Conservation (phyloP, 2,797 vertebrate species). For the Antennarius maculatus region DNA sequence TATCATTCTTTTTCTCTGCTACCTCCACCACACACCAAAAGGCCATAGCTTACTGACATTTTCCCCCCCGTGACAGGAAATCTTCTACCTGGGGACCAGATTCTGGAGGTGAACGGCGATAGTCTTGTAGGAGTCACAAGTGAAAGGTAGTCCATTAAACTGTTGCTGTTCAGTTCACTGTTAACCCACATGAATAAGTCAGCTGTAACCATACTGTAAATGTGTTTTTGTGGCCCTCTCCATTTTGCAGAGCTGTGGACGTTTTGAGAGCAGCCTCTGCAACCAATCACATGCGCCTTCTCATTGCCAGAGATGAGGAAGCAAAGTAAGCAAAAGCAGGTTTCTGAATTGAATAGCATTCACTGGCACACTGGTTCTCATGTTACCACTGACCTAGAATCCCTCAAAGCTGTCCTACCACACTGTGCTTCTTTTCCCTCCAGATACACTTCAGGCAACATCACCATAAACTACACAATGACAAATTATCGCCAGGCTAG, state of each 20-base stretch:
- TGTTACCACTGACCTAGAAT: no score
- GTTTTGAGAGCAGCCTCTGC: constrained; percentile 87
- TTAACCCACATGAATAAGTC: not conserved
- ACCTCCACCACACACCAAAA: no score
- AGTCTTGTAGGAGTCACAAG: constrained; percentile 89
- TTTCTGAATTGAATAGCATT: not conserved
- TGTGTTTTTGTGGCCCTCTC: constrained; percentile 8
- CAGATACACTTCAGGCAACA: constrained; percentile 24
- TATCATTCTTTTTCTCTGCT: not conserved
- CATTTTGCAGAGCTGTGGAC: constrained; percentile 86
- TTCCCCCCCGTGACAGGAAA: constrained; percentile 77
- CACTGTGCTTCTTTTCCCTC: constrained; percentile 1
- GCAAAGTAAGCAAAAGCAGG: constrained; percentile 80
- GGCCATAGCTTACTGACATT: not conserved
- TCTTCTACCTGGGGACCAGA: constrained; percentile 91
- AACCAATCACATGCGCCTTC: constrained; percentile 91
- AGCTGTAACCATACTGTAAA: not conserved
- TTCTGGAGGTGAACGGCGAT: constrained; percentile 92
- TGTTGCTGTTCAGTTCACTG: not conserved
- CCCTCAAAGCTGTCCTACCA: not conserved
- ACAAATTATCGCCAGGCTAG: constrained; percentile 41
- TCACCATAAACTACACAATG: constrained; percentile 14
- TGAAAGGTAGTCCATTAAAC: constrained; percentile 81
- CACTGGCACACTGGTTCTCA: not conserved
- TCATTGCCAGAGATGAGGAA: constrained; percentile 89